phyloP scores from a whole-genome alignment of 2,797 vertebrate species.

The Erithacus rubecula region DNA sequence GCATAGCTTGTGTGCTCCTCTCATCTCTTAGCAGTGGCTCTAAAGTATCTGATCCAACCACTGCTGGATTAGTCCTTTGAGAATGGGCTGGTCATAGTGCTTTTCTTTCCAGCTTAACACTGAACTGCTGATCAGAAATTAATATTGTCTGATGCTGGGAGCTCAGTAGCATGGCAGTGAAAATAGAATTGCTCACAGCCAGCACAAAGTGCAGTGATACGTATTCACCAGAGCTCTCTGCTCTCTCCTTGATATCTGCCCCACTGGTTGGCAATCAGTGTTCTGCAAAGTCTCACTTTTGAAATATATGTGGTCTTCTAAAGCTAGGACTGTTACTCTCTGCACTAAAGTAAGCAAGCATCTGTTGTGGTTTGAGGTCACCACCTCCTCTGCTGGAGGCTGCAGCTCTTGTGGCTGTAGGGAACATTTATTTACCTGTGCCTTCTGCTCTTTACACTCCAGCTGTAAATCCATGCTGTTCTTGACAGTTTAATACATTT shows the following conservation, averaged over 20 bases:
- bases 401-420: neutral
- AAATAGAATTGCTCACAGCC: neutral
- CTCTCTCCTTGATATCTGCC: neutral
- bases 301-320: neutral
- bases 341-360: neutral
- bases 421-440: neutral
- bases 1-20: neutral
- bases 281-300: neutral
- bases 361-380: neutral
- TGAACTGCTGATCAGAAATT: constrained; percentile 61
- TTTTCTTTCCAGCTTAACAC: constrained; percentile 41
- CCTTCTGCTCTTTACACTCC: neutral
- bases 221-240: neutral
- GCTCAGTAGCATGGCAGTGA: neutral
- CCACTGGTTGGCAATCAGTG: neutral
- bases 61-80: constrained; percentile 29
- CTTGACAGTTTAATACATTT: neutral
- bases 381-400: neutral
- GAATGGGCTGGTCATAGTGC: neutral
- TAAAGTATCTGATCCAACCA: neutral
- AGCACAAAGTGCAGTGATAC: neutral
- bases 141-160: constrained; percentile 47
- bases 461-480: neutral
- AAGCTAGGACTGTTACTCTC: neutral
- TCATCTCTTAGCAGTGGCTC: neutral